phyloP scores from a whole-genome alignment of 2,797 vertebrate species.

The Pangasius mekongensis region DNA sequence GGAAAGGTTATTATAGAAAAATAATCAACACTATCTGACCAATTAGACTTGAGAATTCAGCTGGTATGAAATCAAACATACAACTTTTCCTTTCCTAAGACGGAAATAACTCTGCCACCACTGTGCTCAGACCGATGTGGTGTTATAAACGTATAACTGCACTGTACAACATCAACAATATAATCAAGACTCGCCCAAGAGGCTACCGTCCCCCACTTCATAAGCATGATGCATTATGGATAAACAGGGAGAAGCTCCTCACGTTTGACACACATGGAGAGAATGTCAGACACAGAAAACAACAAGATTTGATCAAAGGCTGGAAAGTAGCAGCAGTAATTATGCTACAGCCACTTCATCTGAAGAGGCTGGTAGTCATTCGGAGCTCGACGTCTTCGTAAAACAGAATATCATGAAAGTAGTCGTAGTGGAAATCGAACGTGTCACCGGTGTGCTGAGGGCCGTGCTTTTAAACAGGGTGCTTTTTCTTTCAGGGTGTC shows the following conservation, averaged over 20 bases:
- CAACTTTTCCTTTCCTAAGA: not conserved
- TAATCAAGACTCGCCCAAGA: slow-evolving; percentile 23
- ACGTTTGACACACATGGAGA: slow-evolving; percentile 47
- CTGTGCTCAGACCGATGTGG: not conserved
- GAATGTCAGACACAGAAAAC: slow-evolving; percentile 55
- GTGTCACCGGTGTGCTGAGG: slow-evolving; percentile 54
- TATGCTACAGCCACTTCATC: slow-evolving; percentile 60
- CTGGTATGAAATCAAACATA: not conserved
- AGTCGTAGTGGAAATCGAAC: slow-evolving; percentile 57
- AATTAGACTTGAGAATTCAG: not conserved
- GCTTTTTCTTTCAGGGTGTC: slow-evolving; percentile 43
- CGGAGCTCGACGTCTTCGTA: slow-evolving; percentile 46
- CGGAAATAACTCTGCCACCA: not conserved
- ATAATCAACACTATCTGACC: not conserved
- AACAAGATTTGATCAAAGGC: slow-evolving; percentile 66
- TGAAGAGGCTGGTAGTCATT: slow-evolving; percentile 56
- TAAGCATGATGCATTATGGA: slow-evolving; percentile 36
- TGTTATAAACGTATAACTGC: not conserved
- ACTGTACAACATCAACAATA: not conserved
- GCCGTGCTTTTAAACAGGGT: slow-evolving; percentile 57
- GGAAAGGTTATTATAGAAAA: not conserved
- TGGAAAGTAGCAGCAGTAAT: slow-evolving; percentile 63
- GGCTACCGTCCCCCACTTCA: slow-evolving; percentile 21
- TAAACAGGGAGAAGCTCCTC: slow-evolving; percentile 48
- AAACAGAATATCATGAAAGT: slow-evolving; percentile 47